Evolutionary conservation across 2,113 vertebrate genomes (phyloP).

Genomic region (Paratilapia polleni): DNA sequence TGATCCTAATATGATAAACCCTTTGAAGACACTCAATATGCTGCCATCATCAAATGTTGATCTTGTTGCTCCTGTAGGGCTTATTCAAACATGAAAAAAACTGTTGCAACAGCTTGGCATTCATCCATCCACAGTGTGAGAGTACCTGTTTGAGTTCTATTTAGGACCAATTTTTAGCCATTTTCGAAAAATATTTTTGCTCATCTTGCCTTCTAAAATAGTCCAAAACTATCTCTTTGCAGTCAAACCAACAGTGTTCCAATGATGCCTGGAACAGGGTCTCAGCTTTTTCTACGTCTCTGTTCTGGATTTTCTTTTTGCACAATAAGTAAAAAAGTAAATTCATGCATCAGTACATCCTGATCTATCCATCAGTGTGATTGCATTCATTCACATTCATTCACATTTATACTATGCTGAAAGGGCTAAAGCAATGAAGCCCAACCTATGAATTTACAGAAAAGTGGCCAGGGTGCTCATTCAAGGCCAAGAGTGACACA

Average conservation of each 20-base stretch:
- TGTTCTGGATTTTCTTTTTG: not conserved
- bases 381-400: no score
- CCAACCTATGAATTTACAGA: not conserved
- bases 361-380: no score
- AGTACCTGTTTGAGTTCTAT: no score
- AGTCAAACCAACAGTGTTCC: not conserved
- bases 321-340: not conserved
- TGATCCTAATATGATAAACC: no score
- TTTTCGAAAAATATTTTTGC: not conserved
- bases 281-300: fast-evolving
- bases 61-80: no score
- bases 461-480: not conserved
- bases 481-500: not conserved
- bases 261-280: not conserved
- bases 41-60: no score
- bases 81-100: no score
- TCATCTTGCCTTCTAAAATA: not conserved
- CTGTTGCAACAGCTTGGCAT: no score
- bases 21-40: no score
- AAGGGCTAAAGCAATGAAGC: not conserved
- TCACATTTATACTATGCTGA: not conserved
- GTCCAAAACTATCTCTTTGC: not conserved
- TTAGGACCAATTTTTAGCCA: no score
- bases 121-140: no score
- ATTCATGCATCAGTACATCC: not conserved